Evolutionary conservation across 2,113 vertebrate species (phyloP).

Genomic region (Camelus dromedarius): DNA sequence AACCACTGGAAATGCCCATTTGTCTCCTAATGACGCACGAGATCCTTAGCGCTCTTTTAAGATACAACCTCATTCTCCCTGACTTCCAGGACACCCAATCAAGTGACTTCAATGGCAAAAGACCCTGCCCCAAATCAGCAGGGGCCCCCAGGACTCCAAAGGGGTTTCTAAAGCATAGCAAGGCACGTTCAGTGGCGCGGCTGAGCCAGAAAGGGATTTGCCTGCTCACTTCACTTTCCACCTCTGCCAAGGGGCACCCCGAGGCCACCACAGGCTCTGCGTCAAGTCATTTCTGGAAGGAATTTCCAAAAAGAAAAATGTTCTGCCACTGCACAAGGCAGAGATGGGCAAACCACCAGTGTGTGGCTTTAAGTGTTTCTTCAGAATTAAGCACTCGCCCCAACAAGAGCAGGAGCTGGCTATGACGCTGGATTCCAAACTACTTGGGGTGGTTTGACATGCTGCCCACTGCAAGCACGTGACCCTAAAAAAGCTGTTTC

Average conservation of each 20-base stretch:
- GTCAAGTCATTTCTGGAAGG: not conserved
- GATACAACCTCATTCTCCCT: not conserved
- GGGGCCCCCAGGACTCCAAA: rapidly evolving
- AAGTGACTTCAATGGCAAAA: not conserved
- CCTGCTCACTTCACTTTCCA: not conserved
- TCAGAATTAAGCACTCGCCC: not conserved
- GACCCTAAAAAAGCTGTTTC: not conserved
- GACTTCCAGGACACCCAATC: not conserved
- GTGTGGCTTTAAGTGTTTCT: not conserved
- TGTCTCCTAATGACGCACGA: not conserved
- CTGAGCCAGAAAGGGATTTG: not conserved
- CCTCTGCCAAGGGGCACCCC: constrained; percentile 39
- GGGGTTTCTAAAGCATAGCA: not conserved
- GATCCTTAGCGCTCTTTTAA: not conserved
- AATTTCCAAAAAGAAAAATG: constrained; percentile 38
- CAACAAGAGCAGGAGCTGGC: not conserved
- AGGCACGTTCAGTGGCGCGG: not conserved
- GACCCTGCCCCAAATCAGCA: not conserved
- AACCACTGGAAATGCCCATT: not conserved
- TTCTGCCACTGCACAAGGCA: not conserved
- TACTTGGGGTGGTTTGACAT: not conserved
- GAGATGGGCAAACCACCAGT: not conserved
- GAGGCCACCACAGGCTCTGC: not conserved
- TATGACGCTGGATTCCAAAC: not conserved
- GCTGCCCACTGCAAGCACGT: not conserved